Base-by-base conservation (phyloP, 2,797 vertebrate species). In the Anguilla pacifica region DNA sequence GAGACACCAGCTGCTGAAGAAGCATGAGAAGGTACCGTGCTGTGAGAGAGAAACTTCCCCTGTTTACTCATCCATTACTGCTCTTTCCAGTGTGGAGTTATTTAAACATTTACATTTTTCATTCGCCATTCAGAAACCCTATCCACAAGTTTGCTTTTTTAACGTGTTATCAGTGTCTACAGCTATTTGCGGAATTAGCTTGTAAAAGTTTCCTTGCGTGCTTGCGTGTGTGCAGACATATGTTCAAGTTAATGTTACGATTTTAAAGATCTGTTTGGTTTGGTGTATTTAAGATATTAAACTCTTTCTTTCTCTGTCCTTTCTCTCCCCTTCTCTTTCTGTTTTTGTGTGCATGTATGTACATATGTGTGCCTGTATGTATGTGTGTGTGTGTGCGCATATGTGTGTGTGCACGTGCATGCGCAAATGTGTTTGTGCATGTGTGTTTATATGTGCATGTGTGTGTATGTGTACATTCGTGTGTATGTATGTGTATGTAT, bases 1-100 rank as follows among this genome's bases (percentile, higher is more conserved):
- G 95, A 97, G 98, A 90, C 99, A 99, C 0, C 97, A 99, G 87
- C 95, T 99, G 64, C 92, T 99, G 28, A 96, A 98, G 87, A 99
- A 99, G 88, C 99, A 99, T 0, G 98, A 98, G 89, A 99, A 98
- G 97, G 98, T 99, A 67, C 59, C 17, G 6, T 10, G 22, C 61
- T 67, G 22, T 11, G 7, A 51, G 39, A 17, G 31, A 72, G 28
- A 57, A 51, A 11, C 43, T 84, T n/a, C 1, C n/a, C 25, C 6
- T 59, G 19, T 81, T 81, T n/a, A 81, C 1, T 31, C 10, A 84
- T 84, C 10, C 43, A 84, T 35, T 57, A 59, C 13, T 57, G n/a
- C 2, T 17, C 3, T 77, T 4, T 81, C 0, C 43, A 6, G 5
- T 3, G 39, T 17, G 10, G 2, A 74, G 31, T 43, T 77, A 77